A percentile compares a stretch with the other conserved stretches of the same genome.
phyloP scores from a whole-genome alignment of 2,797 vertebrate species.

The Scarus forsteni region DNA sequence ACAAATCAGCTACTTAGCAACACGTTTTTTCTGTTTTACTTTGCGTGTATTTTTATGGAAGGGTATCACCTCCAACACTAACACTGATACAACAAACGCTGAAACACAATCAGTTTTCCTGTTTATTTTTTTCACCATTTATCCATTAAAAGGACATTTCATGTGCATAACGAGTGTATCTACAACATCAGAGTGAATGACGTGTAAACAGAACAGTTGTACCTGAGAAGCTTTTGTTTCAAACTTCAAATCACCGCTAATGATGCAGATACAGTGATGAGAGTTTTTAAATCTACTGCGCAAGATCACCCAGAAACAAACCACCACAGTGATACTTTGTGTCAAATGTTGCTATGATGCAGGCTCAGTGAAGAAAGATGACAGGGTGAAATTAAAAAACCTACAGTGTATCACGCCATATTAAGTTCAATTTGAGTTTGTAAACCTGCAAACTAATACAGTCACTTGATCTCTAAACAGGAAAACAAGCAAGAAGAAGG shows the following conservation, averaged over 20 bases:
- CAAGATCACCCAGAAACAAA: slow-evolving; percentile 26
- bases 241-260: slow-evolving; percentile 63
- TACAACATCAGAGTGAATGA: slow-evolving; percentile 71
- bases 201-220: slow-evolving; percentile 82
- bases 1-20: slow-evolving; percentile 61
- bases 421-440: slow-evolving; percentile 38
- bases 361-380: slow-evolving; percentile 59
- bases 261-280: slow-evolving; percentile 44
- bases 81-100: slow-evolving; percentile 65
- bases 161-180: slow-evolving; percentile 76
- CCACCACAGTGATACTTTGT: slow-evolving; percentile 53
- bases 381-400: slow-evolving; percentile 40
- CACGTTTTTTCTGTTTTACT: slow-evolving; percentile 51
- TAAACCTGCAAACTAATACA: slow-evolving; percentile 49
- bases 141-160: slow-evolving; percentile 58
- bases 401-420: slow-evolving; percentile 39
- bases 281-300: slow-evolving; percentile 32
- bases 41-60: slow-evolving; percentile 51
- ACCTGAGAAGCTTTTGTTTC: slow-evolving; percentile 83
- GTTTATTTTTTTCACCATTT: slow-evolving; percentile 25
- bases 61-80: slow-evolving; percentile 59
- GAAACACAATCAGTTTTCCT: slow-evolving; percentile 50
- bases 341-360: slow-evolving; percentile 44
- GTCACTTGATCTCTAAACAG: slow-evolving; percentile 33
- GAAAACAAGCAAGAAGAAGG: slow-evolving; percentile 25